These are phyloP conservation scores for Dione vanillae DNA, from an alignment of 2,888 invertebrate genomes.

Conservation along the genomic window DNA sequence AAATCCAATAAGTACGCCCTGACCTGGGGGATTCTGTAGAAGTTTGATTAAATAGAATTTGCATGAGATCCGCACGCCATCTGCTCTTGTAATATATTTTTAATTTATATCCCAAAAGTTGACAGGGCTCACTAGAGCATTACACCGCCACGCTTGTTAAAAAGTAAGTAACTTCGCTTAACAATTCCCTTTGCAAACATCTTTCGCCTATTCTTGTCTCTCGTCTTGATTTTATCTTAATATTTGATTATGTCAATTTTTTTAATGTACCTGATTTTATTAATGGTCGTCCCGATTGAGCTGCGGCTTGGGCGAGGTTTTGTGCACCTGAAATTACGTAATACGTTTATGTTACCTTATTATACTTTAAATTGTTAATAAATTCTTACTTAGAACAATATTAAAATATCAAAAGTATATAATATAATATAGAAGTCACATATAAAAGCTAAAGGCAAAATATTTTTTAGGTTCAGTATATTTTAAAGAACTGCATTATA, in stretches of 20 bases:
- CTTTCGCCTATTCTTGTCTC: constrained; percentile 31
- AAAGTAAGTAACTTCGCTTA: constrained; percentile 57
- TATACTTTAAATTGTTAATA: neutral
- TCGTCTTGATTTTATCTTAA: constrained; percentile 1
- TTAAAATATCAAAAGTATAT: too few species aligned
- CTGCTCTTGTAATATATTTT: constrained; percentile 78
- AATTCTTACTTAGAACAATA: too few species aligned
- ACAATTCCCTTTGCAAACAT: constrained; percentile 55
- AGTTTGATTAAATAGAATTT: constrained; percentile 79
- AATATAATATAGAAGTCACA: too few species aligned
- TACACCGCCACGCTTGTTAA: constrained; percentile 60
- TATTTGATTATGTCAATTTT: constrained; percentile 2
- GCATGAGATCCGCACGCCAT: constrained; percentile 70
- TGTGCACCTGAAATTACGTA: constrained; percentile 45
- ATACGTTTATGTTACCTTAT: constrained; percentile 17
- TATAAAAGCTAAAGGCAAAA: neutral
- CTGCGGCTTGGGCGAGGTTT: constrained; percentile 43
- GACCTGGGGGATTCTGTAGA: constrained; percentile 51
- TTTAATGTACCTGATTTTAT: constrained; percentile 51
- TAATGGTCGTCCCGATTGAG: constrained; percentile 46
- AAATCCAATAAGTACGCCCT: constrained; percentile 61
- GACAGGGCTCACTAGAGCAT: constrained; percentile 58
- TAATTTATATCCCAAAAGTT: constrained; percentile 79
- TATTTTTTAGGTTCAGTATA: too few species aligned
- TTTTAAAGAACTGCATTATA: too few species aligned